A percentile compares a stretch with the other conserved stretches of the same genome.
phyloP scores from a whole-genome alignment of 1,140 invertebrate genomes.

The Apis florea region DNA sequence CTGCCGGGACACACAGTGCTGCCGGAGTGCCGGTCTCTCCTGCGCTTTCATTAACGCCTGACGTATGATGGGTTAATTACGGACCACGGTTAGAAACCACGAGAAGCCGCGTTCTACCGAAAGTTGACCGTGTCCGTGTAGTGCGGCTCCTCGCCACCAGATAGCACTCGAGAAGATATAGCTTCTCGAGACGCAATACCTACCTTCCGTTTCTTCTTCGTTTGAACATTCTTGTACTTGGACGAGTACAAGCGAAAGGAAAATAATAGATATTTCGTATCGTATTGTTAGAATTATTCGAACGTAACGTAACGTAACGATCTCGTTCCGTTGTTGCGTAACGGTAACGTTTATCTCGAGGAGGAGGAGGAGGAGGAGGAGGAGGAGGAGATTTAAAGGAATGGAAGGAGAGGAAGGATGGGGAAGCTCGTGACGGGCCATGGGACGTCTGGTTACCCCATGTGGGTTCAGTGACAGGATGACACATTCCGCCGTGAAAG shows the following conservation, averaged over 20 bases:
- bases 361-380: constrained; percentile 3
- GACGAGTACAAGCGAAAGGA: too few relatives aligned
- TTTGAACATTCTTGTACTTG: too few relatives aligned
- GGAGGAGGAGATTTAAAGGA: constrained; percentile 9
- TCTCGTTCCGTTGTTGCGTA: too few relatives aligned
- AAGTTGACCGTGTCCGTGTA: not conserved
- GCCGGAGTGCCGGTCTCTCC: constrained; percentile 30
- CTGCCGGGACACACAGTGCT: constrained; percentile 44
- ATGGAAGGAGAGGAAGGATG: constrained; percentile 32
- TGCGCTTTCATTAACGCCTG: constrained; percentile 72
- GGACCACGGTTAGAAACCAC: not conserved
- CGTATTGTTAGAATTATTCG: too few relatives aligned
- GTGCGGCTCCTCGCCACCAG: not conserved
- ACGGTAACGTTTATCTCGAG: not conserved
- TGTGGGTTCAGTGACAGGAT: constrained; percentile 78
- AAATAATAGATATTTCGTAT: too few relatives aligned
- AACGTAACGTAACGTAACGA: too few relatives aligned
- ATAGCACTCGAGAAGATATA: too few relatives aligned
- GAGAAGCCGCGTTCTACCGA: too few relatives aligned
- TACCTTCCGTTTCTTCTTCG: too few relatives aligned
- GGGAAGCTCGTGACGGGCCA: constrained; percentile 69
- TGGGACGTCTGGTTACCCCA: constrained; percentile 67
- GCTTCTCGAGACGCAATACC: too few relatives aligned
- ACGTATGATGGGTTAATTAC: constrained; percentile 75
- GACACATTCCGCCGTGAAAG: constrained; percentile 79